Conservation (phyloP, 2,797 vertebrate species). For the Acrossocheilus wenchowensis region DNA sequence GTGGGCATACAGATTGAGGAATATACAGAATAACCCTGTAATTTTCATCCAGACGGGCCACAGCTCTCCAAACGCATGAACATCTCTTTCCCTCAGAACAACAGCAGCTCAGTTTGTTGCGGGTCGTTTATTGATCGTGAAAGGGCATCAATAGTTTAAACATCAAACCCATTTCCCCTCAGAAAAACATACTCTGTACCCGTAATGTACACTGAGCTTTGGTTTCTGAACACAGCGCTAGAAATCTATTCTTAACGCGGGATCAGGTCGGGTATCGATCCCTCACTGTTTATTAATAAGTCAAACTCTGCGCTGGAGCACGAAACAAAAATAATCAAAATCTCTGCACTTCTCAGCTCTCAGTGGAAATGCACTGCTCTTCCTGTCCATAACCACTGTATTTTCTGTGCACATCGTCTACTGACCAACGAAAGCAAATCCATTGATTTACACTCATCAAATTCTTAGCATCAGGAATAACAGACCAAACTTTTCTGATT, state of each 20-base stretch:
- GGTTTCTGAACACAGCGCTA: constrained; percentile 1
- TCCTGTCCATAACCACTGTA: not conserved
- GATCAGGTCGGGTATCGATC: constrained; percentile 38
- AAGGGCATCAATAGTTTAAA: constrained; percentile 36
- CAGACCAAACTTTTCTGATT: not conserved
- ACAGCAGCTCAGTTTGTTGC: constrained; percentile 6
- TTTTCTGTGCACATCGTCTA: not conserved
- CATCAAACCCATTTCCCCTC: constrained; percentile 26
- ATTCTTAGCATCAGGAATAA: not conserved
- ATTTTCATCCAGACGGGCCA: not conserved
- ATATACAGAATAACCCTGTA: not conserved
- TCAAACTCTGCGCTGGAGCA: not conserved
- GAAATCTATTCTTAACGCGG: constrained; percentile 29
- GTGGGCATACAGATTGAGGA: not conserved
- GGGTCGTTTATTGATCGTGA: constrained; percentile 20
- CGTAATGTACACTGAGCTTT: constrained; percentile 1
- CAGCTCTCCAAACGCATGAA: not conserved
- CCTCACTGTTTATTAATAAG: constrained; percentile 39
- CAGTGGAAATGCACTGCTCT: not conserved
- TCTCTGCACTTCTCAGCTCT: constrained; percentile 4
- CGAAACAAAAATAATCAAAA: not conserved
- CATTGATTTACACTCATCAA: not conserved
- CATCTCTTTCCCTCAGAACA: constrained; percentile 1
- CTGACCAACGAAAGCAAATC: not conserved
- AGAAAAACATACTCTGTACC: constrained; percentile 18